These are phyloP conservation scores for Chrysomallon squamiferum DNA, from an alignment of 1,140 invertebrate species.

Conservation along the genomic window DNA sequence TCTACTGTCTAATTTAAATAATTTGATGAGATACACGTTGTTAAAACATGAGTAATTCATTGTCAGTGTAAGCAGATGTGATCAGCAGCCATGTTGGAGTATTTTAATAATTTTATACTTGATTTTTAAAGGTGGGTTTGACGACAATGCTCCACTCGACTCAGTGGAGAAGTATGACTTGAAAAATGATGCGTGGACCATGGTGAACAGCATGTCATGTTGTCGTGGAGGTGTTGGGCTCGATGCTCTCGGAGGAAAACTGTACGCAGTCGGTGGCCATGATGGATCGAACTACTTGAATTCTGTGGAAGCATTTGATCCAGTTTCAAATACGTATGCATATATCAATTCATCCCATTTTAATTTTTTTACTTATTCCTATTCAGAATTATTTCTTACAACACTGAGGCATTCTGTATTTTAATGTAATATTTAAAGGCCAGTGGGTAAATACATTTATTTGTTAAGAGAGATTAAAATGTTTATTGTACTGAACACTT, in stretches of 20 bases:
- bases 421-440: too few relatives aligned
- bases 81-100: too few relatives aligned
- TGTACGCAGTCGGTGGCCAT: constrained; percentile 66
- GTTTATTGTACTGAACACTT: too few relatives aligned
- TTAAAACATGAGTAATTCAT: too few relatives aligned
- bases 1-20: too few relatives aligned
- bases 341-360: not conserved
- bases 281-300: constrained; percentile 63
- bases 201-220: constrained; percentile 70
- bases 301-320: constrained; percentile 64
- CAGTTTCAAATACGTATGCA: constrained; percentile 49
- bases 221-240: constrained; percentile 62
- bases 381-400: not conserved
- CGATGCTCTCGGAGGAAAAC: constrained; percentile 53
- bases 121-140: constrained; percentile 77
- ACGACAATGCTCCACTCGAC: constrained; percentile 77
- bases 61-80: too few relatives aligned
- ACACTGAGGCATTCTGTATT: too few relatives aligned
- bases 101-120: too few relatives aligned
- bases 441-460: too few relatives aligned
- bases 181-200: constrained; percentile 66
- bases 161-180: constrained; percentile 68
- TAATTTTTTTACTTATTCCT: too few relatives aligned
- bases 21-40: too few relatives aligned
- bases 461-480: too few relatives aligned